Evolutionary conservation across 2,888 invertebrate species (phyloP).

Genomic region (Trichogramma evanescens): DNA sequence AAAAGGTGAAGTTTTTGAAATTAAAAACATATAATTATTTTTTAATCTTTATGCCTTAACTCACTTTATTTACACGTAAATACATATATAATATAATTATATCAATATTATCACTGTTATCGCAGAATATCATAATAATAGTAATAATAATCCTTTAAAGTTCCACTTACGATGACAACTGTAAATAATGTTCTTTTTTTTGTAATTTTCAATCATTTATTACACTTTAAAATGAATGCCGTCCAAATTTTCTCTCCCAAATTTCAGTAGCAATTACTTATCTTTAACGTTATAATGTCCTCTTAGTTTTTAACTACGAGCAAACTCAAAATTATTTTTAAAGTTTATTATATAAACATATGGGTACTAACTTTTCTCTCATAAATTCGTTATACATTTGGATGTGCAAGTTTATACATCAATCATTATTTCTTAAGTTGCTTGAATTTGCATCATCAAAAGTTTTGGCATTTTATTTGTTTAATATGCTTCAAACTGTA

Average conservation of each 20-base stretch:
- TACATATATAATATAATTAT: slow-evolving; percentile 43
- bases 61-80: slow-evolving; percentile 45
- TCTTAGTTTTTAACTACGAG: too few relatives aligned
- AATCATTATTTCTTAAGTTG: too few relatives aligned
- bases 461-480: too few relatives aligned
- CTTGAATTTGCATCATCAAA: too few relatives aligned
- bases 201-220: neutral
- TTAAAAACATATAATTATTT: neutral
- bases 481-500: too few relatives aligned
- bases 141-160: slow-evolving; percentile 33
- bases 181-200: slow-evolving; percentile 28
- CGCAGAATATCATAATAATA: too few relatives aligned
- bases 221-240: slow-evolving; percentile 20
- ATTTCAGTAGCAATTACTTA: neutral
- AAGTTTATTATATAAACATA: too few relatives aligned
- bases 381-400: too few relatives aligned
- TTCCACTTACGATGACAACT: slow-evolving; percentile 41
- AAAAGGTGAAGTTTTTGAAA: too few relatives aligned
- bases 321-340: too few relatives aligned
- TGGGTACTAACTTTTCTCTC: too few relatives aligned
- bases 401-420: too few relatives aligned
- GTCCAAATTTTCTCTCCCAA: slow-evolving; percentile 2
- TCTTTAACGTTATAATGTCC: neutral
- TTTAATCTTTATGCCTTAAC: slow-evolving; percentile 16
- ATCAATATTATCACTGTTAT: slow-evolving; percentile 38